A percentile compares a stretch with the other conserved stretches of the same genome.
These are phyloP conservation scores for Archivesica marissinica DNA, from an alignment of 1,140 invertebrate genomes.

Conservation along the genomic window DNA sequence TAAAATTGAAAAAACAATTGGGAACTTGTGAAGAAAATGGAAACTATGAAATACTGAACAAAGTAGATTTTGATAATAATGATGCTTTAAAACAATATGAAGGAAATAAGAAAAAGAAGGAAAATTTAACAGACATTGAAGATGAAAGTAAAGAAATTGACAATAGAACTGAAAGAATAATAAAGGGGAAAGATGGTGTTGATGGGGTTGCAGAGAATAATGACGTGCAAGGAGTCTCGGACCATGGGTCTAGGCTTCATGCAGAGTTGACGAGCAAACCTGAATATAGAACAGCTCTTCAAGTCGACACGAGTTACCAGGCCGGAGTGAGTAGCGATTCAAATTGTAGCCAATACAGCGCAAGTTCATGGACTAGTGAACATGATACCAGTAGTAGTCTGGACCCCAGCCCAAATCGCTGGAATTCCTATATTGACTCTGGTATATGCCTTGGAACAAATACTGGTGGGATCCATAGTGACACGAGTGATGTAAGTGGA, in stretches of 20 bases:
- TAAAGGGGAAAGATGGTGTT: background rate
- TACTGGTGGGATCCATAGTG: slow-evolving; percentile 46
- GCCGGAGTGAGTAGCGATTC: slow-evolving; percentile 57
- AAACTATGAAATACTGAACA: background rate
- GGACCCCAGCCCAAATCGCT: slow-evolving; percentile 54
- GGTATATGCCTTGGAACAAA: slow-evolving; percentile 37
- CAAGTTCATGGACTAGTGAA: slow-evolving; percentile 58
- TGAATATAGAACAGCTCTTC: slow-evolving; percentile 52
- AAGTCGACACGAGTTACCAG: slow-evolving; percentile 58
- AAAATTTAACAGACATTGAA: background rate
- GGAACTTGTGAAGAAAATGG: background rate
- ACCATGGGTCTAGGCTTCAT: background rate
- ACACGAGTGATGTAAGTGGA: slow-evolving; percentile 59
- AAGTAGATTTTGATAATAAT: background rate
- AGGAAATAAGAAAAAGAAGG: background rate
- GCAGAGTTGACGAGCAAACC: background rate
- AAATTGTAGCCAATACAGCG: slow-evolving; percentile 59
- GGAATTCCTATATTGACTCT: slow-evolving; percentile 48
- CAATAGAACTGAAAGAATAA: too few species aligned
- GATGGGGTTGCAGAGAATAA: background rate
- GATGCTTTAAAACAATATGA: background rate
- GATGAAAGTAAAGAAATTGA: background rate
- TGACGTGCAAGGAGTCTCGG: background rate
- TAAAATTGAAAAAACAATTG: slow-evolving; percentile 19
- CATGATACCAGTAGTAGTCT: slow-evolving; percentile 57